These are phyloP conservation scores for Chrysina gloriosa DNA, from an alignment of 2,888 invertebrate species.

Conservation along the genomic window DNA sequence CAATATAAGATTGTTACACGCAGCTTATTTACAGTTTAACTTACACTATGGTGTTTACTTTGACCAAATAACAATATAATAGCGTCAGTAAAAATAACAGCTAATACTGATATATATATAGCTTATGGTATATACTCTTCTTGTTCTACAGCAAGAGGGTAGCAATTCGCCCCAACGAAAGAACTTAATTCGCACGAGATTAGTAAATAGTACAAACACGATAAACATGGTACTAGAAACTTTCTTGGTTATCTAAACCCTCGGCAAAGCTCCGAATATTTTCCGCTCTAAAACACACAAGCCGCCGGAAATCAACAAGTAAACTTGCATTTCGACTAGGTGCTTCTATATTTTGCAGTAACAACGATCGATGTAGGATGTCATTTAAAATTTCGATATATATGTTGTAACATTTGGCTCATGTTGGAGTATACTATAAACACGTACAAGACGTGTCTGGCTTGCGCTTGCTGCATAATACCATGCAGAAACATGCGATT, in stretches of 20 bases:
- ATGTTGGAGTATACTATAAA: conserved; percentile 24
- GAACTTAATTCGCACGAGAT: neutral
- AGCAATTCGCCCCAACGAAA: neutral
- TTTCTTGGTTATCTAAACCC: conserved; percentile 17
- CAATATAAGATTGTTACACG: too few relatives aligned
- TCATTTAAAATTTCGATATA: neutral
- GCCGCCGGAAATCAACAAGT: conserved; percentile 35
- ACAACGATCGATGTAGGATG: neutral
- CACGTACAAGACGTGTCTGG: conserved; percentile 19
- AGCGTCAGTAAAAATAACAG: too few relatives aligned
- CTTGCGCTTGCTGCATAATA: conserved; percentile 32
- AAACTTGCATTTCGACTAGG: conserved; percentile 25
- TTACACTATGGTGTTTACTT: too few relatives aligned
- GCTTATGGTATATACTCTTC: too few relatives aligned
- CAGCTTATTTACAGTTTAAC: too few relatives aligned
- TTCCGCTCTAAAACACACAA: neutral
- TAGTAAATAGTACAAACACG: conserved; percentile 21
- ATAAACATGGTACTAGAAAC: conserved; percentile 18
- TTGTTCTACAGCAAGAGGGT: too few relatives aligned
- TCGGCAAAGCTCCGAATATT: conserved; percentile 21
- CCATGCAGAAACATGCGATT: conserved; percentile 52
- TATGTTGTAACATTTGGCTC: conserved; percentile 22
- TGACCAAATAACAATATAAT: too few relatives aligned
- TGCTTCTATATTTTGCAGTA: conserved; percentile 5
- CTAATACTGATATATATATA: too few relatives aligned